Evolutionary conservation across 2,888 invertebrate species (phyloP), one percentile per base, ranked within the genome.

Genomic region (Empis stercorea): DNA sequence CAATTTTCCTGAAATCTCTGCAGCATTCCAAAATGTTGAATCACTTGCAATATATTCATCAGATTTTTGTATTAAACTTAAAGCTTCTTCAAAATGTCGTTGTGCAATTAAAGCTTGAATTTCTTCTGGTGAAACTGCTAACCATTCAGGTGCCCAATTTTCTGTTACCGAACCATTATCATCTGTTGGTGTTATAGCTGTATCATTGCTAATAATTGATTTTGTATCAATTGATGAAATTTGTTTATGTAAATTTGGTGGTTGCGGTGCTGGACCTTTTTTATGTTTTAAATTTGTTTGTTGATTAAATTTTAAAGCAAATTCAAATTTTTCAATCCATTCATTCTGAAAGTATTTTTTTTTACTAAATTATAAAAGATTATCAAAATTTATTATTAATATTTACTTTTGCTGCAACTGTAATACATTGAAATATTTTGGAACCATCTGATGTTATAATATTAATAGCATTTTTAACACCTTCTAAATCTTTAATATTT

Each of bases 51-150:
- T 63, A 58, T 75, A 79, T 7, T 74, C 71, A 51, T 75, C 74
- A 0, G 78, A 73, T 58, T 79, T 81, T 55, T 85, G 83, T 55
- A 95, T 78, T 13, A 93, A 72, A 53, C 80, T 78, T 54, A 91
- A 84, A 2, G 94, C 93, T 61, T 88, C 89, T 65, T 94, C 91
- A 62, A 96, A 96, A 68, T 95, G 91, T 57, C 96, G 78, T 68
- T 96, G 93, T 1, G 95, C 96, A 54, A 96, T 87, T 57, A 85
- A 80, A 13, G 95, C 93, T 72, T 97, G 94, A 46, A 97, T 72
- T 67, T 96, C 95, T 65, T 96, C 96, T 1, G 89, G 84, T 4
- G 89, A 81, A 66, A 95, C 93, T 48, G 81, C 70, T 46, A 96
- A 69, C 95, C 95, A 96, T 61, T 91, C 89, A 0, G 92, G 88